Evolutionary conservation across 1,140 invertebrate genomes (phyloP).

Genomic region (Leptinotarsa undecemlineata): DNA sequence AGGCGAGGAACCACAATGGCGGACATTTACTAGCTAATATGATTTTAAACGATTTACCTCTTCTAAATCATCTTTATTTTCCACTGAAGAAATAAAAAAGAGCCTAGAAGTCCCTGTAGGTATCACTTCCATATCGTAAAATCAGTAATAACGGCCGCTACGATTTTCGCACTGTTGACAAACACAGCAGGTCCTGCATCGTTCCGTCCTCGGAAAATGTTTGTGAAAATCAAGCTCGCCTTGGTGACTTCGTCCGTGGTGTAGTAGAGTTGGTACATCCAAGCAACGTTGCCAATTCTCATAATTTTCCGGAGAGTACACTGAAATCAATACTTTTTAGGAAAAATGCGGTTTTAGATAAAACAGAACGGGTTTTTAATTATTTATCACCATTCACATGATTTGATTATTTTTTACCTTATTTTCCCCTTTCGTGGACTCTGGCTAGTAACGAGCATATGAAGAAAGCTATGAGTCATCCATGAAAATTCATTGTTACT

Average conservation of each 20-base stretch:
- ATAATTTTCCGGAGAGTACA: slow-evolving; percentile 13
- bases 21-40: slow-evolving; percentile 62
- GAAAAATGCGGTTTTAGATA: neutral
- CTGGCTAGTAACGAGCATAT: neutral
- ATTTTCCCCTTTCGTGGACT: neutral
- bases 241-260: slow-evolving; percentile 39
- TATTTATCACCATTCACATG: neutral
- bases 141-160: slow-evolving; percentile 50
- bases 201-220: slow-evolving; percentile 59
- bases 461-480: too few relatives aligned
- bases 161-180: slow-evolving; percentile 57
- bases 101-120: slow-evolving; percentile 64
- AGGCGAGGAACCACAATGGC: slow-evolving; percentile 60
- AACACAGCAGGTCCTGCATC: slow-evolving; percentile 61
- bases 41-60: slow-evolving; percentile 69
- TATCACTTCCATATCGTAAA: slow-evolving; percentile 61
- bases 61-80: slow-evolving; percentile 81
- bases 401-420: neutral
- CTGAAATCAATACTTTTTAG: slow-evolving; percentile 19
- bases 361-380: neutral
- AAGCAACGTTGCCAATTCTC: slow-evolving; percentile 9
- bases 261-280: slow-evolving; percentile 24
- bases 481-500: too few relatives aligned
- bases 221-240: slow-evolving; percentile 55
- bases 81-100: slow-evolving; percentile 68